Evolutionary conservation across 2,797 vertebrate genomes (phyloP).

Genomic region (Lateolabrax maculatus): DNA sequence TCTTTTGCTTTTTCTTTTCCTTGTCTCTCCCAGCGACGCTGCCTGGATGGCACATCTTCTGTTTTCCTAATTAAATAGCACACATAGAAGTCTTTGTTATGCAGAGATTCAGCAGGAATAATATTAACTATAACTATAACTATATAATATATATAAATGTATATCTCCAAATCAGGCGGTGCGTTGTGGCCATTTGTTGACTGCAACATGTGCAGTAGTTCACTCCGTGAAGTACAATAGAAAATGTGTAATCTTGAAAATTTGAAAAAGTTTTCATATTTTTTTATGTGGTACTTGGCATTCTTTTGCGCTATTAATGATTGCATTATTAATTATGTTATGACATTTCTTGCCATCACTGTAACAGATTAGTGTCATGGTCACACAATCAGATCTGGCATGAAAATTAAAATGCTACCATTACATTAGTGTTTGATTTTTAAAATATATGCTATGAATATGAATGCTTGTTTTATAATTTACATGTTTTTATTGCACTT

Average conservation of each 20-base stretch:
- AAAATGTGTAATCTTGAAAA: constrained; percentile 28
- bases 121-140: too few relatives aligned
- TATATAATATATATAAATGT: too few relatives aligned
- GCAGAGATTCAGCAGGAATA: constrained; percentile 50
- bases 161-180: constrained; percentile 38
- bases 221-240: constrained; percentile 7
- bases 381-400: not conserved
- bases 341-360: not conserved
- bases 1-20: constrained; percentile 44
- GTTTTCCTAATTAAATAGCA: constrained; percentile 75
- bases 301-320: not conserved
- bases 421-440: not conserved
- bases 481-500: not conserved
- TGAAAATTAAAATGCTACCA: not conserved
- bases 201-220: constrained; percentile 23
- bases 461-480: not conserved
- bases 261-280: not conserved
- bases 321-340: constrained; percentile 7
- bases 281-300: not conserved
- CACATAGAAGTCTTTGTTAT: constrained; percentile 66
- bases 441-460: not conserved
- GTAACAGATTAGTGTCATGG: not conserved
- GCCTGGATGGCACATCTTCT: constrained; percentile 50
- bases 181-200: constrained; percentile 46
- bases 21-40: constrained; percentile 41